Evolutionary conservation across 2,113 vertebrate species (phyloP).

Genomic region (Cynocephalus volans): DNA sequence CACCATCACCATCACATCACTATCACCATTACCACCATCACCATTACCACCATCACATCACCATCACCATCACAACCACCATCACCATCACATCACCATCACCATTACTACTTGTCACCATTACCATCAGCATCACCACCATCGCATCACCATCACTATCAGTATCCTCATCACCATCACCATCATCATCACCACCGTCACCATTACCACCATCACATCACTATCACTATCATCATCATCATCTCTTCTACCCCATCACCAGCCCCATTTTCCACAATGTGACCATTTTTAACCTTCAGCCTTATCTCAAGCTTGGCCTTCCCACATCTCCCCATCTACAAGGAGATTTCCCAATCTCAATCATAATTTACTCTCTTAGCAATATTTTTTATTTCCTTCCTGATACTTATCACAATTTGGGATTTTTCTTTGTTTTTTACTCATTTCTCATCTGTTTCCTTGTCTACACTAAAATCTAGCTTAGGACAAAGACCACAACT

Average conservation of each 20-base stretch:
- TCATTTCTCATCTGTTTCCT: not conserved
- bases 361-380: not conserved
- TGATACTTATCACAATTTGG: not conserved
- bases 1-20: not conserved
- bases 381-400: not conserved
- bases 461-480: not conserved
- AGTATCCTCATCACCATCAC: not conserved
- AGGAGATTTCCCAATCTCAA: not conserved
- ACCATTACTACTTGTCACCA: not conserved
- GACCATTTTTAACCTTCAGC: not conserved
- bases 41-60: not conserved
- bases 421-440: not conserved
- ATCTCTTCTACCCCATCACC: not conserved
- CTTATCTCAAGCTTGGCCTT: not conserved
- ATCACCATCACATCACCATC: not conserved
- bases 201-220: not conserved
- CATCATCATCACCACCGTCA: not conserved
- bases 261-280: not conserved
- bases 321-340: not conserved
- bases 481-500: not conserved
- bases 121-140: not conserved
- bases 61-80: not conserved
- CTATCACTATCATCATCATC: not conserved
- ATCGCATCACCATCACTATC: not conserved
- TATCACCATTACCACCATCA: not conserved